phyloP scores from a whole-genome alignment of 2,113 vertebrate species.

The Condylura cristata region DNA sequence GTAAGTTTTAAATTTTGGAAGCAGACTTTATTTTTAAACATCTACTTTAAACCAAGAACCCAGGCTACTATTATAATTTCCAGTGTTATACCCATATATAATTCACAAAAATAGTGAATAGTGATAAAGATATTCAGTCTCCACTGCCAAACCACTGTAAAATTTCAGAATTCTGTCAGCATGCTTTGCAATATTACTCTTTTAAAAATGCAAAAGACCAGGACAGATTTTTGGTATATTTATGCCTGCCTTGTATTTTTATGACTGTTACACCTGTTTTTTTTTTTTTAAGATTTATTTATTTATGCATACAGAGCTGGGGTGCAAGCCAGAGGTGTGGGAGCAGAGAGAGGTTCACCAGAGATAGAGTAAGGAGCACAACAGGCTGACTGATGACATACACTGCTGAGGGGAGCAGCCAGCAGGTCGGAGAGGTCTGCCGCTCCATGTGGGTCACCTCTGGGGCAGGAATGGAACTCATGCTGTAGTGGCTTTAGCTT shows the following conservation, averaged over 20 bases:
- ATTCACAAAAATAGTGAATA: conserved; percentile 48
- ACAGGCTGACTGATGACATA: too few species aligned
- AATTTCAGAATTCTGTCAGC: conserved; percentile 19
- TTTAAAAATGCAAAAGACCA: conserved; percentile 43
- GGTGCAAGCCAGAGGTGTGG: too few species aligned
- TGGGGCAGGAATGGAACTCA: too few species aligned
- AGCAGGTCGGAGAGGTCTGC: too few species aligned
- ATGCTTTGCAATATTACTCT: conserved; percentile 34
- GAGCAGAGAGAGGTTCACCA: too few species aligned
- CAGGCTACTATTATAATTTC: conserved; percentile 21
- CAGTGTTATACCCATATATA: conserved; percentile 27
- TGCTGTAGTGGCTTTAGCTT: too few species aligned
- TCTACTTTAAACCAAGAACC: conserved; percentile 44
- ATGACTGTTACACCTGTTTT: conserved; percentile 59
- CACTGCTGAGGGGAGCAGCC: too few species aligned
- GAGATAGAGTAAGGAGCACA: too few species aligned
- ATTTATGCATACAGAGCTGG: too few species aligned
- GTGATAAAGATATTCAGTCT: conserved; percentile 12
- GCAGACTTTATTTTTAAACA: conserved; percentile 29
- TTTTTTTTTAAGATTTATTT: too few species aligned
- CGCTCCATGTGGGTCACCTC: too few species aligned
- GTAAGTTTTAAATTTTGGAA: conserved; percentile 18
- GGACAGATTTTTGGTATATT: conserved; percentile 32
- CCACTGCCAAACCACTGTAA: background rate
- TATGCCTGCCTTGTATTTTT: conserved; percentile 51